A percentile compares a stretch with the other conserved stretches of the same genome.
These are phyloP conservation scores for Salticus scenicus DNA, from an alignment of 2,888 invertebrate genomes.

Conservation along the genomic window DNA sequence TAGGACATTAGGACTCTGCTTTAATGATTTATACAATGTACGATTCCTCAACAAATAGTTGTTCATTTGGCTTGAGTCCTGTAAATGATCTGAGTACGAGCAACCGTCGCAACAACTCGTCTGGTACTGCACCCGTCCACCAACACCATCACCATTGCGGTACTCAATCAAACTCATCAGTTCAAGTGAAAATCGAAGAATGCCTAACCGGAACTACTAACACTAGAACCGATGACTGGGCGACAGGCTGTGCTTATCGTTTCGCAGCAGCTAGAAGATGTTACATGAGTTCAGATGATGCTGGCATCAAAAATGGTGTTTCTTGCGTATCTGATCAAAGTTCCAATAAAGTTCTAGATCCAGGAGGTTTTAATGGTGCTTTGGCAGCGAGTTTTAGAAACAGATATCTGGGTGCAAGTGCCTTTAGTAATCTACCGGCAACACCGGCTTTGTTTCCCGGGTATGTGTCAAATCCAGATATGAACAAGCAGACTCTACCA, in stretches of 20 bases:
- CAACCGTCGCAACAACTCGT: slow-evolving; percentile 1
- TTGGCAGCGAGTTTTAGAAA: slow-evolving; percentile 49
- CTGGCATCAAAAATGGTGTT: neutral
- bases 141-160: slow-evolving; percentile 1
- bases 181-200: slow-evolving; percentile 65
- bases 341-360: slow-evolving; percentile 31
- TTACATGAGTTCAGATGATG: slow-evolving; percentile 52
- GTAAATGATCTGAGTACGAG: slow-evolving; percentile 43
- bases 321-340: neutral
- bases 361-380: slow-evolving; percentile 35
- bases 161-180: slow-evolving; percentile 22
- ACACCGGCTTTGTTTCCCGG: slow-evolving; percentile 47
- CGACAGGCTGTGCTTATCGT: slow-evolving; percentile 54
- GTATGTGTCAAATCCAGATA: slow-evolving; percentile 3
- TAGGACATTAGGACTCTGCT: too few relatives aligned
- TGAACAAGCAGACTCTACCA: neutral
- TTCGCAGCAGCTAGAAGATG: slow-evolving; percentile 44
- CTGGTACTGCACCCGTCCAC: neutral
- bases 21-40: too few relatives aligned
- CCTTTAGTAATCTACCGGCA: slow-evolving; percentile 66
- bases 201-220: slow-evolving; percentile 36
- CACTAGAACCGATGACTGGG: slow-evolving; percentile 41
- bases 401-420: slow-evolving; percentile 68
- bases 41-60: slow-evolving; percentile 59
- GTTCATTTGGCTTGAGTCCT: slow-evolving; percentile 53